A percentile compares a stretch with the other conserved stretches of the same genome.
phyloP scores from a whole-genome alignment of 2,888 invertebrate genomes.

The Protonemura montana region DNA sequence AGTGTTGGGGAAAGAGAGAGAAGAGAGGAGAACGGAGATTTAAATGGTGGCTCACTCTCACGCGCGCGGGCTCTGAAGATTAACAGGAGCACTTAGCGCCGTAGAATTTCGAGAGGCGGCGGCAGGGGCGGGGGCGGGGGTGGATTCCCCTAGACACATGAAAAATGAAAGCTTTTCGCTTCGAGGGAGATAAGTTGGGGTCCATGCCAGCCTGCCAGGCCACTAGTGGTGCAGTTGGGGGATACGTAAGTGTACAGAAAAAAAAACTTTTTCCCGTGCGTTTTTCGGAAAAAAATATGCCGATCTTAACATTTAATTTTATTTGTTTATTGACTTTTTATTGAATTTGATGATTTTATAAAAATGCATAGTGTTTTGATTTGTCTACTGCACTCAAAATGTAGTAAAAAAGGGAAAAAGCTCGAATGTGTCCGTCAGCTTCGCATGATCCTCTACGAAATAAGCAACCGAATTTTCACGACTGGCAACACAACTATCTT shows the following conservation, averaged over 20 bases:
- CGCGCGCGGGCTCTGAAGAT: slow-evolving; percentile 48
- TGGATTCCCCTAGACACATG: slow-evolving; percentile 49
- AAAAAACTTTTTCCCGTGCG: neutral
- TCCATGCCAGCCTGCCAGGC: slow-evolving; percentile 2
- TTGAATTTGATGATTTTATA: too few relatives aligned
- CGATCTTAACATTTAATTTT: too few relatives aligned
- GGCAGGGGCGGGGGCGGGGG: slow-evolving; percentile 22
- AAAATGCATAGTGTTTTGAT: too few relatives aligned
- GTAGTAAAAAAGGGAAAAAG: too few relatives aligned
- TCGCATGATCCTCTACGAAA: too few relatives aligned
- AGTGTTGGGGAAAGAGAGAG: neutral
- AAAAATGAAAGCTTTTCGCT: slow-evolving; percentile 52
- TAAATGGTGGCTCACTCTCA: slow-evolving; percentile 50
- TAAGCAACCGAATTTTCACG: too few relatives aligned
- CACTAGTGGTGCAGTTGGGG: neutral
- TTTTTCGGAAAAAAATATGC: too few relatives aligned
- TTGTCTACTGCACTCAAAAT: too few relatives aligned
- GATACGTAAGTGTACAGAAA: neutral
- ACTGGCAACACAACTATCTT: too few relatives aligned
- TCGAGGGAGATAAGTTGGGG: slow-evolving; percentile 32
- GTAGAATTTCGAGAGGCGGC: neutral
- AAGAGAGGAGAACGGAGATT: slow-evolving; percentile 46
- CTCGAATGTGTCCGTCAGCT: too few relatives aligned
- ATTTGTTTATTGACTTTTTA: too few relatives aligned
- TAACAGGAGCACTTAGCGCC: slow-evolving; percentile 52